Evolutionary conservation across 2,797 vertebrate species (phyloP), one percentile per base, ranked within the genome.

Genomic region (Pseudotriccus pelzelni): DNA sequence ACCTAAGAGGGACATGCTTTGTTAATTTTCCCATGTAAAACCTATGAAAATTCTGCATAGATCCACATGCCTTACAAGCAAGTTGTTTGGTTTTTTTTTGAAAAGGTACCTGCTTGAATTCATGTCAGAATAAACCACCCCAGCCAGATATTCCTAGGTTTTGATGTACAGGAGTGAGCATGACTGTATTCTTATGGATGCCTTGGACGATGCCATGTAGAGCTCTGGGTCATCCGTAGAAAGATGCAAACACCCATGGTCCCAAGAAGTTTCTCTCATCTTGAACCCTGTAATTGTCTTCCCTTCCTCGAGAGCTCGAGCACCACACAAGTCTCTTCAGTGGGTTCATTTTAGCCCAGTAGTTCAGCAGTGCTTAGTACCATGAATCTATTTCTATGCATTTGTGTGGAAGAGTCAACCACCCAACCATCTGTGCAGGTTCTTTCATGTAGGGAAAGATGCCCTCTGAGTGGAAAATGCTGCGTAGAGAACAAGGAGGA

Each of bases 161-260:
- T 56, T 0, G 0, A 12, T n/a, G 43, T n/a, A 17, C 32, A 49
- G 63, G 36, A 32, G 47, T 2, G 7, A 81, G 43, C 5, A 1
- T 39, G 50, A 34, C 2, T 32, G 4, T 6, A 3, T 66, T 74
- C 21, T 44, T 74, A 30, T 1, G 1, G 44, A 23, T 47, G 37
- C 21, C 41, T 36, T 18, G n/a, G 59, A 34, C 39, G 1, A 1
- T 18, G 60, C n/a, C 21, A 11, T 0, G 0, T 6, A 41, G 14
- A 34, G 47, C 23, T 63, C 21, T 2, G 5, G 43, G 25, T 53
- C 47, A 36, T n/a, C 39, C 44, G 2, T 28, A 25, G 30, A 50
- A 9, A 43, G 32, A 56, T 41, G 34, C 34, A 39, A 39, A 4
- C 20, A 32, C 24, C n/a, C 9, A 2, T 60, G n/a, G 34, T 82